Percentiles rank a stretch among this genome's conserved stretches.
These are phyloP conservation scores for Lucilia cuprina DNA, from an alignment of 1,140 invertebrate genomes.

Conservation along the genomic window DNA sequence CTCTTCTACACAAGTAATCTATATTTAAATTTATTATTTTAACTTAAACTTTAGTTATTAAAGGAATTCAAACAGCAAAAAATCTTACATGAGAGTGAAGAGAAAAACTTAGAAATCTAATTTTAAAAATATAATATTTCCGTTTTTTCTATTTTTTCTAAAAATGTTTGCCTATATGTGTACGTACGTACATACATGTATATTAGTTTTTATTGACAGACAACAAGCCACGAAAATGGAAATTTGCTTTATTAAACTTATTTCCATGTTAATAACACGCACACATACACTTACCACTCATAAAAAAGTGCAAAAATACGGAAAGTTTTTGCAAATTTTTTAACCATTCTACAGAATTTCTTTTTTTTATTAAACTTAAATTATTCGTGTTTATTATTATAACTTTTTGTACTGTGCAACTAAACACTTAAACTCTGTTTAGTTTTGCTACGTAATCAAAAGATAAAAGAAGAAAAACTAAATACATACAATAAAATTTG, in stretches of 20 bases:
- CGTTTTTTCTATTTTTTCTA: not conserved
- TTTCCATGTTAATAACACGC: not conserved
- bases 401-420: not conserved
- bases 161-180: not conserved
- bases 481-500: not conserved
- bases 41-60: not conserved
- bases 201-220: not conserved
- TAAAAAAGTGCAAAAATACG: not conserved
- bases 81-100: not conserved
- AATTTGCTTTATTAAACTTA: not conserved
- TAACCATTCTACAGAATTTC: not conserved
- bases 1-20: no score
- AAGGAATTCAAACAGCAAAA: not conserved
- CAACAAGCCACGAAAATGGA: no score
- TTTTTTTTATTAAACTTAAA: not conserved
- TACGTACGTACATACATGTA: not conserved
- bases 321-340: not conserved
- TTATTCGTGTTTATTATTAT: not conserved
- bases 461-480: not conserved
- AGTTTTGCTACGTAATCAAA: not conserved
- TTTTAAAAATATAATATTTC: not conserved
- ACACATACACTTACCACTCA: not conserved
- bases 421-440: not conserved
- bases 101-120: not conserved
- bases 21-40: not conserved